A percentile compares a stretch with the other conserved stretches of the same genome.
phyloP scores from a whole-genome alignment of 1,140 invertebrate species.

The Brachystomella parvula region DNA sequence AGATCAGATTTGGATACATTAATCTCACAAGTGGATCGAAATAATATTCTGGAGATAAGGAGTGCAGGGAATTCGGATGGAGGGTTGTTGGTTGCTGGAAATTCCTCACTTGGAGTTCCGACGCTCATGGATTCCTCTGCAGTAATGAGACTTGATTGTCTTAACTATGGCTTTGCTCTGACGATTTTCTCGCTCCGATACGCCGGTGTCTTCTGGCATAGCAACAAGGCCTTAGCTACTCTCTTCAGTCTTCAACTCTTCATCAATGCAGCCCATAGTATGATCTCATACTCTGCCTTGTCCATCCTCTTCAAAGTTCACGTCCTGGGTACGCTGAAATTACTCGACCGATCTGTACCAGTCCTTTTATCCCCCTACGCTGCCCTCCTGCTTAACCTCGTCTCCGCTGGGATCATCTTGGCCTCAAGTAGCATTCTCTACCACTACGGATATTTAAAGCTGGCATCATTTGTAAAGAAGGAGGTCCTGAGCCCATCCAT shows the following conservation, averaged over 20 bases:
- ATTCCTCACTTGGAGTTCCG: not conserved
- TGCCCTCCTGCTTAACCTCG: slow-evolving; percentile 58
- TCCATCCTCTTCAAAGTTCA: slow-evolving; percentile 73
- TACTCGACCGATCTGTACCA: slow-evolving; percentile 51
- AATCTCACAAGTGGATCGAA: slow-evolving; percentile 59
- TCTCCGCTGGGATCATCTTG: slow-evolving; percentile 60
- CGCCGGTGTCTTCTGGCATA: slow-evolving; percentile 74
- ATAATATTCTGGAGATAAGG: slow-evolving; percentile 51
- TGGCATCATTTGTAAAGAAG: slow-evolving; percentile 54
- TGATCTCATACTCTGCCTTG: slow-evolving; percentile 62
- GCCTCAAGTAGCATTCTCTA: slow-evolving; percentile 70
- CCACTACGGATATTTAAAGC: slow-evolving; percentile 69
- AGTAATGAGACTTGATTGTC: slow-evolving; percentile 54
- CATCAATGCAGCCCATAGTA: slow-evolving; percentile 60
- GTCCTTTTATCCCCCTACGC: slow-evolving; percentile 62
- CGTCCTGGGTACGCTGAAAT: slow-evolving; percentile 57
- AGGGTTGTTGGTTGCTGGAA: not conserved
- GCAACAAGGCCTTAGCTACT: slow-evolving; percentile 67
- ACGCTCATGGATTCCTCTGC: slow-evolving; percentile 17
- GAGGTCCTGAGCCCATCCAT: slow-evolving; percentile 54
- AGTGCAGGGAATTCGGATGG: slow-evolving; percentile 31
- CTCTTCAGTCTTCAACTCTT: slow-evolving; percentile 61
- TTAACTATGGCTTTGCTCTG: slow-evolving; percentile 68
- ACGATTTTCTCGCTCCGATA: slow-evolving; percentile 69
- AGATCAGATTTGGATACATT: slow-evolving; percentile 73